Conservation (phyloP, 2,797 vertebrate genomes). For the Enteromius viviparus region DNA sequence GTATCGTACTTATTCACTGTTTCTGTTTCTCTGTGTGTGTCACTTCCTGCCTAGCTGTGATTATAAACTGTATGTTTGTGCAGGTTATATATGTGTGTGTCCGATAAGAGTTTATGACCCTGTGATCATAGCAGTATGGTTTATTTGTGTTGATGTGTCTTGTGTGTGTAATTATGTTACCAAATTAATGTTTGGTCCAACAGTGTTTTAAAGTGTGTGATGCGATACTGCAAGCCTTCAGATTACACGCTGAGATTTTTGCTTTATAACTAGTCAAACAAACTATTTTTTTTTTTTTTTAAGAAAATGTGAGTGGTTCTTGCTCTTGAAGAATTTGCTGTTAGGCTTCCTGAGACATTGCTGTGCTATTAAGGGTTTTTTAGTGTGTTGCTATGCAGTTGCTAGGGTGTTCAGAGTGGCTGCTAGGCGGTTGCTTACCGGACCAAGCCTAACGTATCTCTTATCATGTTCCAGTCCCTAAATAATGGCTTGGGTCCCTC, state of each 20-base stretch:
- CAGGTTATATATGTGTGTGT: slow-evolving; percentile 9
- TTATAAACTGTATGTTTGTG: slow-evolving; percentile 2
- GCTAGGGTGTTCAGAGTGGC: not conserved
- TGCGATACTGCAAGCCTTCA: not conserved
- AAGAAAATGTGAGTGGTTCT: not conserved
- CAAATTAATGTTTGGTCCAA: not conserved
- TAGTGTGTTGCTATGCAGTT: not conserved
- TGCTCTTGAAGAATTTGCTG: not conserved
- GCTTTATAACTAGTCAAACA: not conserved
- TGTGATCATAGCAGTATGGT: not conserved
- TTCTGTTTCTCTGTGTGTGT: slow-evolving; percentile 59
- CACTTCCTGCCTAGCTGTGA: slow-evolving; percentile 25
- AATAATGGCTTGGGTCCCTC: not conserved
- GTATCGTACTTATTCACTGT: slow-evolving; percentile 88
- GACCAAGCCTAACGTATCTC: not conserved
- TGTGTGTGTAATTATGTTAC: not conserved
- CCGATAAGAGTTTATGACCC: slow-evolving; percentile 2
- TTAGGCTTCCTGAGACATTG: not conserved
- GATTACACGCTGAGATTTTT: not conserved
- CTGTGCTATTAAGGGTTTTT: not conserved
- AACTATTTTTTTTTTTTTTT: slow-evolving; percentile 2
- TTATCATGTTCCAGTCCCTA: not conserved
- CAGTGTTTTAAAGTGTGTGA: slow-evolving; percentile 3
- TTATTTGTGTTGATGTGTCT: slow-evolving; percentile 16
- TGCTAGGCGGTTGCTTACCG: slow-evolving; percentile 1